Evolutionary conservation across 2,113 vertebrate species (phyloP).

Genomic region (Epinephelus moara): DNA sequence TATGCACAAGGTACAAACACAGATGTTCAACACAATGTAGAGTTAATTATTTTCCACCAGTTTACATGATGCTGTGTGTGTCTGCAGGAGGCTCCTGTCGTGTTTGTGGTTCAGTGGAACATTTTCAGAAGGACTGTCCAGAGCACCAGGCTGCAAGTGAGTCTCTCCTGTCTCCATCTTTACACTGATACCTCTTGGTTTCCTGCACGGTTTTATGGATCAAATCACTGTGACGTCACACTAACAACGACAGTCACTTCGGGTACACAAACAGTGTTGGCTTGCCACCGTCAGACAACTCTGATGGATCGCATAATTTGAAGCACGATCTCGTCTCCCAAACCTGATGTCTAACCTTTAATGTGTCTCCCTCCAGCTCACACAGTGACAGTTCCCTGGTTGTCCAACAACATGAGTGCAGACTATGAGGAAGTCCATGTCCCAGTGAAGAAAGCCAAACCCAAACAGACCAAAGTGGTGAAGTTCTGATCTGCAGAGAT

Average conservation of each 20-base stretch:
- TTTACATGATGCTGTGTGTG: neutral
- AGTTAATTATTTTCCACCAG: no score
- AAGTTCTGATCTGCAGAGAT: conserved; percentile 83
- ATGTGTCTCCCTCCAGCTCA: conserved; percentile 79
- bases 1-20: conserved; percentile 90
- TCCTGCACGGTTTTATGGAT: no score
- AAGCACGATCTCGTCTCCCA: no score
- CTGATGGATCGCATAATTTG: no score
- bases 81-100: conserved; percentile 91
- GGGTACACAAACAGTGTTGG: no score
- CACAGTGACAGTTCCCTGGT: conserved; percentile 88
- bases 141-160: conserved; percentile 90
- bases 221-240: no score
- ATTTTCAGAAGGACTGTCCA: conserved; percentile 95
- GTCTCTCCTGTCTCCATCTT: conserved; percentile 22
- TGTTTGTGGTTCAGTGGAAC: conserved; percentile 95
- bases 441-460: conserved; percentile 77
- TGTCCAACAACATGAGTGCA: conserved; percentile 91
- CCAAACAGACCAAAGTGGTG: conserved; percentile 88
- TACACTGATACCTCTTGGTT: no score
- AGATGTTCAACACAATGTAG: neutral
- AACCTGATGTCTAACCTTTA: neutral
- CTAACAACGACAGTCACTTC: no score
- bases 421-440: conserved; percentile 91
- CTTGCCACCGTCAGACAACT: no score